Conservation (phyloP, 2,888 invertebrate species). For the Autographa pulchrina region DNA sequence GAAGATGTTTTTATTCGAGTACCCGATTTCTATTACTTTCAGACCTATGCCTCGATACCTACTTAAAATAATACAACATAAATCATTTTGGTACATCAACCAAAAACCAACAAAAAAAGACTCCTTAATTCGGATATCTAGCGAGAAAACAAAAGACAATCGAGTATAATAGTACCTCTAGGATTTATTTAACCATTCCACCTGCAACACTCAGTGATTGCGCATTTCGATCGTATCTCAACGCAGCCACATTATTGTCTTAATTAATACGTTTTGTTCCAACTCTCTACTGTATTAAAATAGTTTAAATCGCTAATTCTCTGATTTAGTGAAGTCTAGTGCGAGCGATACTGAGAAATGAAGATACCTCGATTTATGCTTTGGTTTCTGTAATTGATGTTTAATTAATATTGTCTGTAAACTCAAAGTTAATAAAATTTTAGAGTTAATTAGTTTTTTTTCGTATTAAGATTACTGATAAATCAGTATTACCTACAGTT, state of each 20-base stretch:
- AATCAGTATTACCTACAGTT: background rate
- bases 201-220: conserved; percentile 38
- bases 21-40: no score
- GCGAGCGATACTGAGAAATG: conserved; percentile 41
- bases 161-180: background rate
- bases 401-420: conserved; percentile 14
- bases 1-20: no score
- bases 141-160: background rate
- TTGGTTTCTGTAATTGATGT: conserved; percentile 26
- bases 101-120: background rate
- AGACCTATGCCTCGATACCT: no score
- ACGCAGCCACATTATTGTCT: conserved; percentile 75
- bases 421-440: background rate
- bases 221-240: conserved; percentile 48
- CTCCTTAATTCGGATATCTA: background rate
- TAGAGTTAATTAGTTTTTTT: background rate
- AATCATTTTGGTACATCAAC: no score
- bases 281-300: conserved; percentile 55
- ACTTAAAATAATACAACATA: no score
- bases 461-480: background rate
- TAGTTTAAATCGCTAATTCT: conserved; percentile 65
- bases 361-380: conserved; percentile 62
- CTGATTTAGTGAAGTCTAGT: conserved; percentile 40
- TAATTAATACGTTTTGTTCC: conserved; percentile 81
- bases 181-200: conserved; percentile 32